These are phyloP conservation scores for Stramonita haemastoma DNA, from an alignment of 2,888 invertebrate species.

Conservation along the genomic window DNA sequence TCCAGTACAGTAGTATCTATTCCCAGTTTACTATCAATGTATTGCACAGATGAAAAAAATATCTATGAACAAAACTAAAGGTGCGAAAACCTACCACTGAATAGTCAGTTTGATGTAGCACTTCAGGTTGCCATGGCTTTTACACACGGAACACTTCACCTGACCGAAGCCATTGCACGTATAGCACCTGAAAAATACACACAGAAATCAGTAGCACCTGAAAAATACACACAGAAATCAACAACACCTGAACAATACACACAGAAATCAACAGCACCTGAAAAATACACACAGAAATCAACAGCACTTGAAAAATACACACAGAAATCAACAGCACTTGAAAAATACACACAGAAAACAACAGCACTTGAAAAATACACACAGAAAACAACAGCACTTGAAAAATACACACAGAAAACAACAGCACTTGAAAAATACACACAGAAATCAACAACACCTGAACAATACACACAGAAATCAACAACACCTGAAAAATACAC, in stretches of 20 bases:
- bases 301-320: conserved; percentile 61
- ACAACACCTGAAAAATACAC: conserved; percentile 60
- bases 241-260: conserved; percentile 59
- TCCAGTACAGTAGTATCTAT: too few relatives aligned
- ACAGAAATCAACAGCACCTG: conserved; percentile 60
- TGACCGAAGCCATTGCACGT: conserved; percentile 71
- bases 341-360: too few relatives aligned
- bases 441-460: neutral
- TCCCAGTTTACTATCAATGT: neutral
- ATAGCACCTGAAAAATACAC: conserved; percentile 61
- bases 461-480: too few relatives aligned
- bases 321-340: neutral
- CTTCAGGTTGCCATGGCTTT: conserved; percentile 69
- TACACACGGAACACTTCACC: conserved; percentile 69
- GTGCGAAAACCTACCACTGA: conserved; percentile 64
- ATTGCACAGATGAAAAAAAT: neutral
- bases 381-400: neutral
- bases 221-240: neutral
- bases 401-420: conserved; percentile 65
- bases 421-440: conserved; percentile 61
- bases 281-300: neutral
- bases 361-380: conserved; percentile 60
- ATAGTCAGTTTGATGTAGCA: conserved; percentile 73
- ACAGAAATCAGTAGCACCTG: conserved; percentile 50
- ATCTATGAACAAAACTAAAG: neutral